These are phyloP conservation scores for Enteromius argenteus DNA, from an alignment of 2,797 vertebrate species.

Conservation along the genomic window DNA sequence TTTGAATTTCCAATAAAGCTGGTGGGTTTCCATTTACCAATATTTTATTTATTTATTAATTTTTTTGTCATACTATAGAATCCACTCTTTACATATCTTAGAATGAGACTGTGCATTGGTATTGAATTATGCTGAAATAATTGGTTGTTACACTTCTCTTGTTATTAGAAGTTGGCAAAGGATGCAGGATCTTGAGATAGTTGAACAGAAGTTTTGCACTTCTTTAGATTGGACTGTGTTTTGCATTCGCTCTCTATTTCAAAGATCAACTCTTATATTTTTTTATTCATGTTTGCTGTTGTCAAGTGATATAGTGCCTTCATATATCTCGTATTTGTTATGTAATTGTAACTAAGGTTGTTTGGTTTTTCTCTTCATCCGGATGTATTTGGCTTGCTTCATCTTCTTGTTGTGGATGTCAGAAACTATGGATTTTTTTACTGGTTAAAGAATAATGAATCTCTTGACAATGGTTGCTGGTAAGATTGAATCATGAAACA, in stretches of 20 bases:
- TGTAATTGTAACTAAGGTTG: neutral
- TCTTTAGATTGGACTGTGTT: neutral
- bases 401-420: constrained; percentile 4
- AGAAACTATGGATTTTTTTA: neutral
- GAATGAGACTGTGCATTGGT: neutral
- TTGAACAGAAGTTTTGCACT: neutral
- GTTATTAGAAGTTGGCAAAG: neutral
- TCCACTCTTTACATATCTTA: neutral
- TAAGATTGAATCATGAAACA: neutral
- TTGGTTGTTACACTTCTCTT: neutral
- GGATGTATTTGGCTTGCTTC: neutral
- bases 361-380: neutral
- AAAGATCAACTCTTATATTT: neutral
- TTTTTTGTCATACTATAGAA: neutral
- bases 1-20: neutral
- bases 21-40: neutral
- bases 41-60: neutral
- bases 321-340: neutral
- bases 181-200: neutral
- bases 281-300: neutral
- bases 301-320: neutral
- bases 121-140: neutral
- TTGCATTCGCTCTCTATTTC: neutral
- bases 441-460: neutral
- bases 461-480: constrained; percentile 1